Percentiles rank a stretch among this genome's conserved stretches.
These are phyloP conservation scores for Coptodon bakossiorum DNA, from an alignment of 2,113 vertebrate species.

Conservation along the genomic window DNA sequence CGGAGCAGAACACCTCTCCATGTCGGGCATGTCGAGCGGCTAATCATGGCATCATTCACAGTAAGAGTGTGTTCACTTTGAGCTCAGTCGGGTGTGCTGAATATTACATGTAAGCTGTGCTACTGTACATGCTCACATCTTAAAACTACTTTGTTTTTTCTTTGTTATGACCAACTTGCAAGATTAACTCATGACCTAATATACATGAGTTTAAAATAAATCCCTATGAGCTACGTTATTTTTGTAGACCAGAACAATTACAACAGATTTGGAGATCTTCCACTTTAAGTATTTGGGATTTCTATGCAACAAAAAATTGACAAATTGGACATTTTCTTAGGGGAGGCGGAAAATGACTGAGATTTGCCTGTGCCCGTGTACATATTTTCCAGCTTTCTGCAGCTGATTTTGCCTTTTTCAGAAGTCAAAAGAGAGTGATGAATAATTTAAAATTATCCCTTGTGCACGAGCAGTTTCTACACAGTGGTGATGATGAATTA, in stretches of 20 bases:
- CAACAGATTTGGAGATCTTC: not conserved
- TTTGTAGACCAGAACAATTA: not conserved
- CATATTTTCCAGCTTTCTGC: not conserved
- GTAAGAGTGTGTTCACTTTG: not conserved
- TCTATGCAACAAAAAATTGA: not conserved
- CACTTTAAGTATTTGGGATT: accelerated
- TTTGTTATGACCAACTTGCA: not conserved
- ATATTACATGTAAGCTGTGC: constrained; percentile 35
- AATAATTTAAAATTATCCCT: not conserved
- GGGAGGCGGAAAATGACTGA: accelerated
- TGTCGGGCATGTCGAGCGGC: not conserved
- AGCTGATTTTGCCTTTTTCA: not conserved
- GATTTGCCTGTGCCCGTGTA: not conserved
- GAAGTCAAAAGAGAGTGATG: not conserved
- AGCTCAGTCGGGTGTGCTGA: constrained; percentile 32
- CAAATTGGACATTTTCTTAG: not conserved
- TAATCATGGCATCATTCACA: constrained; percentile 23
- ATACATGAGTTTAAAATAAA: not conserved
- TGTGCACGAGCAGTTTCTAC: not conserved
- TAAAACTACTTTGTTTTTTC: not conserved
- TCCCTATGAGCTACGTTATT: not conserved
- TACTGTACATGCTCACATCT: not conserved
- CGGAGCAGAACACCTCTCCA: not conserved
- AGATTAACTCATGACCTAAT: constrained; percentile 7
- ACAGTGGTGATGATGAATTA: not conserved